Evolutionary conservation across 2,113 vertebrate species (phyloP), one percentile per base, ranked within the genome.

Genomic region (Synodontis membranacea): DNA sequence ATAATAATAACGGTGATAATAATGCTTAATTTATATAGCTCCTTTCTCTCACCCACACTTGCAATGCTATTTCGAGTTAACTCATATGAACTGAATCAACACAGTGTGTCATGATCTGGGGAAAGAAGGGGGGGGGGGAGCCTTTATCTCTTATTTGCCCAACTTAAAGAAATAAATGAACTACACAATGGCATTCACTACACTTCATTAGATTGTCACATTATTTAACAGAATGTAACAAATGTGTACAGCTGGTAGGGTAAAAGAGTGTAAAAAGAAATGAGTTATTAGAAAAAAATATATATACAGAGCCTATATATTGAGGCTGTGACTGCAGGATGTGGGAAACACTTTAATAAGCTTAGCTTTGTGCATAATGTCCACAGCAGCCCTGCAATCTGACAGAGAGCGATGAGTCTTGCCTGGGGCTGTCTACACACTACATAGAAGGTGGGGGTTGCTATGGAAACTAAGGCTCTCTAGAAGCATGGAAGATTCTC

Each of bases 271-370:
- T 34, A 48, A 60, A 66, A 85, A 31, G 44, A 60, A 76, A 64
- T 37, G 28, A 76, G 21, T 21, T 79, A 52, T 52, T n/a, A 79
- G 4, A 12, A 80, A 48, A 56, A 56, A 81, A 64, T 54, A n/a
- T n/a, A n/a, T n/a, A n/a, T n/a, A 70, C 46, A 72, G 72, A 74
- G 64, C n/a, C 23, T 60, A 68, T 56, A 76, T 31, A 54, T 19
- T 34, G 88, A 88, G 86, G 68, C 66, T 86, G 86, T 90, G 91
- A 88, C 90, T 89, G 70, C 87, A 75, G 86, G 86, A 85, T 66
- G 90, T 88, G 89, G 88, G 94, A 94, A 93, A 88, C 90, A 93
- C 89, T 92, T 90, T 93, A 92, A 95, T 94, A 92, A 93, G 89
- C 91, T 93, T 91, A 92, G 92, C 92, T 93, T 91, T 89, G 92